These are phyloP conservation scores for Falco novaeseelandiae DNA, from an alignment of 2,797 vertebrate genomes.

Conservation along the genomic window DNA sequence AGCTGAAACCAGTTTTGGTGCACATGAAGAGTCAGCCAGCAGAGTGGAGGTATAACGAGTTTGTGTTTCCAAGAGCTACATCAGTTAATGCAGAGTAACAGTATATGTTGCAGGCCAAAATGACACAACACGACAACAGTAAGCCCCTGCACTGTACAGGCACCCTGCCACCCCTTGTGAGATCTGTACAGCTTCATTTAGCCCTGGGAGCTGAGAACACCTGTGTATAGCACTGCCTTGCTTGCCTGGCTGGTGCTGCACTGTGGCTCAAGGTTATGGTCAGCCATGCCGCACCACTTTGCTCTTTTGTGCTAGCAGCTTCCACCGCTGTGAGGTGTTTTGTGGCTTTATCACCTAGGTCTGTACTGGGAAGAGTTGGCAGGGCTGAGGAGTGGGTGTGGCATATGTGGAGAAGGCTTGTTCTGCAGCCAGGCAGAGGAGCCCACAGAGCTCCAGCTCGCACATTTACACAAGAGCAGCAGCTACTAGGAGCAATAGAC, in stretches of 20 bases:
- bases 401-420: background rate
- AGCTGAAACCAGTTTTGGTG: background rate
- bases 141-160: background rate
- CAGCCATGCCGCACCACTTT: background rate
- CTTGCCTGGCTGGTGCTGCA: background rate
- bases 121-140: background rate
- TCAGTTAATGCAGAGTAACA: background rate
- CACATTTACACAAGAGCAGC: background rate
- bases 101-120: background rate
- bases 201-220: background rate
- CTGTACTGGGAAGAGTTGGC: background rate
- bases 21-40: background rate
- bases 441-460: background rate
- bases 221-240: accelerated
- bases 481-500: background rate
- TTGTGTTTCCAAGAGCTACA: background rate
- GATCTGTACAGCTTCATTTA: background rate
- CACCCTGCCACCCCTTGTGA: no score
- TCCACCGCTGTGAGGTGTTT: background rate
- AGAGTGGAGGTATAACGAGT: background rate
- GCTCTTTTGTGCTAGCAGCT: background rate
- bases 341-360: background rate
- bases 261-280: background rate
- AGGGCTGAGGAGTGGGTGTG: background rate
- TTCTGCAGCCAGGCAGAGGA: background rate